A percentile compares a stretch with the other conserved stretches of the same genome.
Conservation (phyloP, 2,888 invertebrate species). For the Melangyna quadrimaculata region DNA sequence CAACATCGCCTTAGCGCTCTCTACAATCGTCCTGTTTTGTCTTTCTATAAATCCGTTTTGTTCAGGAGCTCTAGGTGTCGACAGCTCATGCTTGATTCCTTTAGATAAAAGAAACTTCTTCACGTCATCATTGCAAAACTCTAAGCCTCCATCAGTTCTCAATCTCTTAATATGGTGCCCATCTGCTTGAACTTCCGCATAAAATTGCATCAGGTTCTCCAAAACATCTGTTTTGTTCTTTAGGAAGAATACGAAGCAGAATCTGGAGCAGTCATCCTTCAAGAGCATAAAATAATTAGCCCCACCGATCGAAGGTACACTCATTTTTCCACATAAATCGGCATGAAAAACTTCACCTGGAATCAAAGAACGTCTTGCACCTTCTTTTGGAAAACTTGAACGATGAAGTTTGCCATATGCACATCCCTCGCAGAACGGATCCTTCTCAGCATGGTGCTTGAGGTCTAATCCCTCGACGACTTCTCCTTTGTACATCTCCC, state of each 20-base stretch:
- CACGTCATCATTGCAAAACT: slow-evolving; percentile 25
- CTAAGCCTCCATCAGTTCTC: too few species aligned
- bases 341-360: too few species aligned
- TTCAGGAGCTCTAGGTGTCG: slow-evolving; percentile 31
- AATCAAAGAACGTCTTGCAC: too few species aligned
- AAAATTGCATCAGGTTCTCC: slow-evolving; percentile 28
- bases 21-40: too few species aligned
- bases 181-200: slow-evolving; percentile 36
- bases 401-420: slow-evolving; percentile 38
- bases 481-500: too few species aligned
- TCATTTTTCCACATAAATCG: too few species aligned
- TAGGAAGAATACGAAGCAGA: too few species aligned
- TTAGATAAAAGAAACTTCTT: slow-evolving; percentile 1
- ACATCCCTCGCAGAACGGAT: slow-evolving; percentile 58
- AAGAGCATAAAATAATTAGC: slow-evolving; percentile 71
- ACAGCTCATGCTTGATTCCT: slow-evolving; percentile 40
- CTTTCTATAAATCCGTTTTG: slow-evolving; percentile 33
- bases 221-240: slow-evolving; percentile 57
- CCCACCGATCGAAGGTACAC: too few species aligned
- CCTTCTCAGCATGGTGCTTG: background rate
- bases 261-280: slow-evolving; percentile 71
- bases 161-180: slow-evolving; percentile 31
- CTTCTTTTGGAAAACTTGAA: too few species aligned
- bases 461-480: slow-evolving; percentile 28
- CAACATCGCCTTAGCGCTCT: too few species aligned